phyloP scores from a whole-genome alignment of 2,113 vertebrate species.

The Hiodon alosoides region DNA sequence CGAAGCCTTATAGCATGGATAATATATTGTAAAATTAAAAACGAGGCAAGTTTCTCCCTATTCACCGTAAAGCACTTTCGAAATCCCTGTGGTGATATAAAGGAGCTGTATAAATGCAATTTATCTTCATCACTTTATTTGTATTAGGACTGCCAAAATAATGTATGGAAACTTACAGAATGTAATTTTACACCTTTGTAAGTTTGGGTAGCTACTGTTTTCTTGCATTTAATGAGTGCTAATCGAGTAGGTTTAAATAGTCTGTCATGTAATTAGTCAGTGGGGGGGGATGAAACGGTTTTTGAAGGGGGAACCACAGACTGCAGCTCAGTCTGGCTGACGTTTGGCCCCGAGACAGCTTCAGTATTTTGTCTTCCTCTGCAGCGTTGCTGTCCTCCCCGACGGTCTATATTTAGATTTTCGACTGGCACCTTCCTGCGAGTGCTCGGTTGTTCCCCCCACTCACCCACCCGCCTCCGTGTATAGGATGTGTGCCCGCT shows the following conservation, averaged over 20 bases:
- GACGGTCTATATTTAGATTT: constrained; percentile 38
- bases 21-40: no score
- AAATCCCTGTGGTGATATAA: no score
- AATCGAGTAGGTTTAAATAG: constrained; percentile 8
- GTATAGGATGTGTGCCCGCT: no score
- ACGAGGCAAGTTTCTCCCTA: no score
- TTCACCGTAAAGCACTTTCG: no score
- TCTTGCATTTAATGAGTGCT: background rate
- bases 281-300: background rate
- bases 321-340: constrained; percentile 34
- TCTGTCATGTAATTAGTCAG: constrained; percentile 9
- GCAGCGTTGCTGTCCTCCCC: constrained; percentile 23
- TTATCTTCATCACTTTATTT: background rate
- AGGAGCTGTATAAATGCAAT: no score
- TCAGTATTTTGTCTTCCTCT: constrained; percentile 38
- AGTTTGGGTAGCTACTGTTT: background rate
- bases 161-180: background rate
- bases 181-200: background rate
- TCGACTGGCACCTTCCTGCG: background rate
- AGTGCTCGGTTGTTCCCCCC: background rate
- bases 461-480: no score
- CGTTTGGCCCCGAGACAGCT: constrained; percentile 31
- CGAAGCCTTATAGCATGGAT: no score
- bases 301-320: background rate
- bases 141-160: no score